Conservation (phyloP, 92 coral and sea anemone species). For the Muricea muricata region DNA sequence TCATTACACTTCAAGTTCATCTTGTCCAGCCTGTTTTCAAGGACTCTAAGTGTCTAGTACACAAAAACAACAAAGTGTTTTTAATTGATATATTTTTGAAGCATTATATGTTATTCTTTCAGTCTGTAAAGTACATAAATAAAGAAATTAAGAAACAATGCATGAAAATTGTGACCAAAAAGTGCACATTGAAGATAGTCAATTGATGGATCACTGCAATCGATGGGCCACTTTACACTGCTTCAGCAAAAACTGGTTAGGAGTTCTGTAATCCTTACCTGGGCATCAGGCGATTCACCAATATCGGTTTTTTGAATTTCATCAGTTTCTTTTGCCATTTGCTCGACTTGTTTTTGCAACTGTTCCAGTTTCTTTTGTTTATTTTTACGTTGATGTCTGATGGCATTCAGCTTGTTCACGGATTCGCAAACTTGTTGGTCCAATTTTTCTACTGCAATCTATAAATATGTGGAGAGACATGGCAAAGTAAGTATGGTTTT, state of each 20-base stretch:
- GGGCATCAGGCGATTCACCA: conserved; percentile 99
- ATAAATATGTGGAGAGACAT: neutral
- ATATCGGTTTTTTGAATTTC: conserved; percentile 91
- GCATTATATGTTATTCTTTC: no score
- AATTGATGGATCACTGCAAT: no score
- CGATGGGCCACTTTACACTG: no score
- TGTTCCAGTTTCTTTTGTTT: conserved; percentile 73
- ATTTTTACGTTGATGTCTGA: conserved; percentile 76
- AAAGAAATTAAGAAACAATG: no score
- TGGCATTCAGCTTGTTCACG: conserved; percentile 87
- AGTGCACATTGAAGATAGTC: no score
- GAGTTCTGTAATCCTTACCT: conserved; percentile 52
- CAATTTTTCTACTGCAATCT: conserved; percentile 94
- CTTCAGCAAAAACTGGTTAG: neutral
- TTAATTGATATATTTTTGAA: no score
- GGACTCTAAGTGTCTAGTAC: conserved; percentile 85
- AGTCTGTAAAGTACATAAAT: no score
- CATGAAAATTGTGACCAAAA: no score
- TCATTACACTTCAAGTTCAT: conserved; percentile 90
- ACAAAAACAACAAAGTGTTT: no score
- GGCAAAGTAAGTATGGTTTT: no score
- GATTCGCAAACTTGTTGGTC: conserved; percentile 99
- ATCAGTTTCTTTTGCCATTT: conserved; percentile 93
- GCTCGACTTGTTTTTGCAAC: conserved; percentile 87
- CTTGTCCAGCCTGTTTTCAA: conserved; percentile 94